These are phyloP conservation scores for Aleadryas rufinucha DNA, from an alignment of 2,113 vertebrate genomes.

Conservation along the genomic window DNA sequence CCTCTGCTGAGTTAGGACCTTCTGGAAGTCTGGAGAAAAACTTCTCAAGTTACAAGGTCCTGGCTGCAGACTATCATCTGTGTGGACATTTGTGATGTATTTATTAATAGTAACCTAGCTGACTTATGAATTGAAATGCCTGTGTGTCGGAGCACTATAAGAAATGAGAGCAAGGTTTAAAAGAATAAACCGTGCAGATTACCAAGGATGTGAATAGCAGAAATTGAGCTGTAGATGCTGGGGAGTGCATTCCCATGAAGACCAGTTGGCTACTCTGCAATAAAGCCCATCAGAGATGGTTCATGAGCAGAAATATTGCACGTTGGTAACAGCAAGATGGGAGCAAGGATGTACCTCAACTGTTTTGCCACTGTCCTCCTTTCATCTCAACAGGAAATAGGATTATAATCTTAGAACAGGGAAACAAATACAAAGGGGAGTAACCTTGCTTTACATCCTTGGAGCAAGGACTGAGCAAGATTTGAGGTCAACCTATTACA, in stretches of 20 bases:
- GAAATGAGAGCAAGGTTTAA: not conserved
- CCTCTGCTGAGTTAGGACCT: not conserved
- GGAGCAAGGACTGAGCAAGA: not conserved
- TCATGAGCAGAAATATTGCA: not conserved
- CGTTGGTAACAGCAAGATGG: not conserved
- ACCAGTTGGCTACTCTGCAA: not conserved
- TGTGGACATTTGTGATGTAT: not conserved
- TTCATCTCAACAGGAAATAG: not conserved
- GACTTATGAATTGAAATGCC: not conserved
- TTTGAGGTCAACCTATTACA: not conserved
- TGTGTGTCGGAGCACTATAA: not conserved
- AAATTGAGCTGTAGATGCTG: not conserved
- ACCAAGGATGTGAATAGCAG: not conserved
- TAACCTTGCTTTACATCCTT: not conserved
- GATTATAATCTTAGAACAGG: not conserved
- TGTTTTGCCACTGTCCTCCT: not conserved
- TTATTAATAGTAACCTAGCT: not conserved
- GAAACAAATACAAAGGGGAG: not conserved
- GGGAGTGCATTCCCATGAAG: not conserved
- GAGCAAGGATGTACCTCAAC: not conserved
- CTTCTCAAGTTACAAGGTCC: not conserved
- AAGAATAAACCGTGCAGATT: not conserved
- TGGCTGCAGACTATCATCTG: not conserved
- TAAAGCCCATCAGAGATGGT: not conserved
- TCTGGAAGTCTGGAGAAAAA: not conserved